phyloP scores from a whole-genome alignment of 2,113 vertebrate species.

The Mustelus asterias region DNA sequence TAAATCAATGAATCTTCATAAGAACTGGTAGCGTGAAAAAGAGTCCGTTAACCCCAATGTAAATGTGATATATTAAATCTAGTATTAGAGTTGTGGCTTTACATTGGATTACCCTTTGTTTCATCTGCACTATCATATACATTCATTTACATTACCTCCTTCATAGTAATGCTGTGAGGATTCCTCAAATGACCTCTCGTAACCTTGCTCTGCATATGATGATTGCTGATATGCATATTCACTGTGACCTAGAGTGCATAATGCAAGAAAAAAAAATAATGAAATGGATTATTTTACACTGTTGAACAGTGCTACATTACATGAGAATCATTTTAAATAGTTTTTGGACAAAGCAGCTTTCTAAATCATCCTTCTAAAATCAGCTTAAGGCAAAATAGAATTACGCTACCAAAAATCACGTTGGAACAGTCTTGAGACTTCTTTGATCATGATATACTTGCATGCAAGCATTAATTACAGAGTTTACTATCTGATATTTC shows the following conservation, averaged over 20 bases:
- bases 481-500: neutral
- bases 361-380: neutral
- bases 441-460: neutral
- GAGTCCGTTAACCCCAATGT: neutral
- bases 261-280: neutral
- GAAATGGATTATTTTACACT: neutral
- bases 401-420: neutral
- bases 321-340: neutral
- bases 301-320: neutral
- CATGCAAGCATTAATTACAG: neutral
- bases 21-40: neutral
- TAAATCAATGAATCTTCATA: neutral
- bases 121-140: neutral
- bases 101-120: neutral
- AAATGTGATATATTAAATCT: neutral
- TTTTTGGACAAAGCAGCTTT: neutral
- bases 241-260: slow-evolving; percentile 64
- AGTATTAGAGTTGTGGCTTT: too few species aligned
- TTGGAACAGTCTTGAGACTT: neutral
- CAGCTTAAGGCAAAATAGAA: slow-evolving; percentile 11
- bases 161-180: slow-evolving; percentile 92
- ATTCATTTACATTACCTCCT: slow-evolving; percentile 65
- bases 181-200: slow-evolving; percentile 83
- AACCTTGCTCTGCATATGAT: slow-evolving; percentile 83
- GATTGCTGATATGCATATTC: slow-evolving; percentile 89